Evolutionary conservation across 2,888 invertebrate genomes (phyloP).

Genomic region (Argyra leucocephala): DNA sequence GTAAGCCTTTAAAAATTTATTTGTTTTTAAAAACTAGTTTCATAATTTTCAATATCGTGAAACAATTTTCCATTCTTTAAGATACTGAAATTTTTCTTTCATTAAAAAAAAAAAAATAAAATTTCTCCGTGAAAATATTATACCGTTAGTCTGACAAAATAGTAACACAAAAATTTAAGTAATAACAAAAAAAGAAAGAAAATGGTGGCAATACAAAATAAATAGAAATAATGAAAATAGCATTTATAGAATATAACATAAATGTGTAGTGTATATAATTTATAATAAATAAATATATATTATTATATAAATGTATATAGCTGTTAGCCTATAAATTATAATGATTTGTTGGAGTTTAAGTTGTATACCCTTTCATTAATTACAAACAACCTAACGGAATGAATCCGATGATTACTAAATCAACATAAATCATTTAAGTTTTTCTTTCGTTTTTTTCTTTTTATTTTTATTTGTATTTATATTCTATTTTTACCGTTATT

Average conservation of each 20-base stretch:
- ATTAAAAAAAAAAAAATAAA: too few species aligned
- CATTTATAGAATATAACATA: not conserved
- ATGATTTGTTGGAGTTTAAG: conserved; percentile 2
- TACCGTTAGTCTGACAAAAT: too few species aligned
- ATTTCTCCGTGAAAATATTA: too few species aligned
- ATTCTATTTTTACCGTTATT: too few species aligned
- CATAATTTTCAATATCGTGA: too few species aligned
- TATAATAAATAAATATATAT: not conserved
- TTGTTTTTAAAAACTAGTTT: too few species aligned
- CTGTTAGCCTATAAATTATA: conserved; percentile 7
- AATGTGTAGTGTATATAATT: not conserved
- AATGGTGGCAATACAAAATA: conserved; percentile 1
- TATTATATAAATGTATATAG: not conserved
- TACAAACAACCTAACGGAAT: conserved; percentile 8
- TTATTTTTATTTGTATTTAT: not conserved
- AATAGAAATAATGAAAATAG: not conserved
- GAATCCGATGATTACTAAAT: conserved; percentile 8
- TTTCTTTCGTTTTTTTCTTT: not conserved
- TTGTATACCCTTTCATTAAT: not conserved
- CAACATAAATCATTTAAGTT: conserved; percentile 8
- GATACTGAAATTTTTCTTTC: too few species aligned
- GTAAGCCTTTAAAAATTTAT: too few species aligned
- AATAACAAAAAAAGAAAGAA: not conserved
- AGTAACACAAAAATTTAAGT: not conserved
- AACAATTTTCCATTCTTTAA: too few species aligned